These are phyloP conservation scores for Pyrochroa serraticornis DNA, from an alignment of 2,888 invertebrate genomes.

Conservation along the genomic window DNA sequence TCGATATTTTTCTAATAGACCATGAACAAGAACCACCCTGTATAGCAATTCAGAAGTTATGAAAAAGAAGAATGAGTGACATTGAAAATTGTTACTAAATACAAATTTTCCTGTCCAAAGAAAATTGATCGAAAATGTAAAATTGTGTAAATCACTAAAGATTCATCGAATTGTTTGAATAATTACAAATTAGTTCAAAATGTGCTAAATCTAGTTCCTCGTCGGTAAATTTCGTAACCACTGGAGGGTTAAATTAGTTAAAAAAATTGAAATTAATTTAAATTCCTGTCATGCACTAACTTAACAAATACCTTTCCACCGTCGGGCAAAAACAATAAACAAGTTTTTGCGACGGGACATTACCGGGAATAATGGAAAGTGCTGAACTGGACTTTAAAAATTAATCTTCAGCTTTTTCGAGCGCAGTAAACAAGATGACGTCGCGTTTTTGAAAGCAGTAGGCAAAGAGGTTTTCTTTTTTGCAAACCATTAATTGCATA, in stretches of 20 bases:
- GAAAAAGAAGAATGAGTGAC: too few species aligned
- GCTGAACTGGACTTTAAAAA: not conserved
- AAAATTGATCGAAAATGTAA: too few species aligned
- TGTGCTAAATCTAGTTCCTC: constrained; percentile 1
- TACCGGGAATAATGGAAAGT: too few species aligned
- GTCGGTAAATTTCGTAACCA: constrained; percentile 19
- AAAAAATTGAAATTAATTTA: constrained; percentile 24
- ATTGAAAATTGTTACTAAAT: too few species aligned
- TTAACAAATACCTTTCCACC: constrained; percentile 15
- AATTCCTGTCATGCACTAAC: constrained; percentile 24
- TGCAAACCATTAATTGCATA: not conserved
- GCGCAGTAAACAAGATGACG: not conserved
- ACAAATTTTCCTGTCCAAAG: too few species aligned
- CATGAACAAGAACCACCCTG: too few species aligned
- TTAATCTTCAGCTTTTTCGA: not conserved
- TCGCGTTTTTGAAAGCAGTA: too few species aligned
- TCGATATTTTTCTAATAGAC: too few species aligned
- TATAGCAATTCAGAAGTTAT: too few species aligned
- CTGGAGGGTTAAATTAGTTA: constrained; percentile 25
- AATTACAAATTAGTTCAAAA: not conserved
- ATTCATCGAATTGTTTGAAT: too few species aligned
- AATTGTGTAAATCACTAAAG: too few species aligned
- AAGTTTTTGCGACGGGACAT: constrained; percentile 9
- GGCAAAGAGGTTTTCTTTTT: not conserved
- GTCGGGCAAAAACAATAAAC: constrained; percentile 19